Percentiles rank a stretch among this genome's conserved stretches.
Evolutionary conservation across 2,797 vertebrate genomes (phyloP).

Genomic region (Hippocampus kuda): DNA sequence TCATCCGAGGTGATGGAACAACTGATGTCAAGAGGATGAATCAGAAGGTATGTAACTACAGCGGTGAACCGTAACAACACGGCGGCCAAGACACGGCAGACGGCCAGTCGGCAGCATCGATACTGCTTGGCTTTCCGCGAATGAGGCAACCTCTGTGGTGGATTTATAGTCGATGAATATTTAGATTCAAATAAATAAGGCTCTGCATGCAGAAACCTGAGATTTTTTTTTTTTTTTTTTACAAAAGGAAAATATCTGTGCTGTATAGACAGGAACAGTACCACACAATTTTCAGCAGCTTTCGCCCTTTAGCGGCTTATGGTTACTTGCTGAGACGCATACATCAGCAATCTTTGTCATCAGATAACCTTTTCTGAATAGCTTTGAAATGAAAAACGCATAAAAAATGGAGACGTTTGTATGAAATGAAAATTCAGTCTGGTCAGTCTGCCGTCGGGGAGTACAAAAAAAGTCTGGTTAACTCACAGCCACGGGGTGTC

Average conservation of each 20-base stretch:
- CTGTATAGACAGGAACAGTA: not conserved
- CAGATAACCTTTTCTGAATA: not conserved
- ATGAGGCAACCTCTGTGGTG: slow-evolving; percentile 6
- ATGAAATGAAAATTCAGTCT: not conserved
- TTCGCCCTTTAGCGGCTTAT: not conserved
- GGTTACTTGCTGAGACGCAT: not conserved
- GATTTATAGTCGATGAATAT: slow-evolving; percentile 2
- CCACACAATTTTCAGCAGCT: not conserved
- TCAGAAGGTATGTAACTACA: slow-evolving; percentile 25
- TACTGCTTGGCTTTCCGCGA: slow-evolving; percentile 37
- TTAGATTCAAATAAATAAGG: slow-evolving; percentile 16
- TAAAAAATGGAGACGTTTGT: not conserved
- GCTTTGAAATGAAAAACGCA: not conserved
- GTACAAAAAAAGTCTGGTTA: too few species aligned
- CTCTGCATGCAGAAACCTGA: slow-evolving; percentile 2
- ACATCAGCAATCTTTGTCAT: not conserved
- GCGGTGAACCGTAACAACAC: slow-evolving; percentile 34
- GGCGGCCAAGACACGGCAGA: slow-evolving; percentile 35
- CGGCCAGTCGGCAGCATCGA: slow-evolving; percentile 33
- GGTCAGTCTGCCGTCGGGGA: not conserved
- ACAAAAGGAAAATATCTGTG: not conserved
- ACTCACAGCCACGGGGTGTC: too few species aligned
- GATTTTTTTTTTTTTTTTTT: not conserved
- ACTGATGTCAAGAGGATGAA: slow-evolving; percentile 7
- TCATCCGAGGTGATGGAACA: slow-evolving; percentile 35